A percentile compares a stretch with the other conserved stretches of the same genome.
Conservation (phyloP, 2,888 invertebrate genomes). For the Dexiosoma caninum region DNA sequence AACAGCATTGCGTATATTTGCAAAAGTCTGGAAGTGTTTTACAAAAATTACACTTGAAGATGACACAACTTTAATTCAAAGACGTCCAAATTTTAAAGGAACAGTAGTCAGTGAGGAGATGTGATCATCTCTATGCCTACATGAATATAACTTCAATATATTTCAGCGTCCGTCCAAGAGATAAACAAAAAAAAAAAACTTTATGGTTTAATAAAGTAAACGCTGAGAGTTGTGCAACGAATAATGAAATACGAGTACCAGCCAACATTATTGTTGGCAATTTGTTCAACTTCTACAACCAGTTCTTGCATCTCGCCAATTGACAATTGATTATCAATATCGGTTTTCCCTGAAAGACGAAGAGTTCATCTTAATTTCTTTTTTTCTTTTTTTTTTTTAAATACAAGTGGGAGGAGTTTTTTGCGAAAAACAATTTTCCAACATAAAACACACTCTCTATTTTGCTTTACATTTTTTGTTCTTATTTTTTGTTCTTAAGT, state of each 20-base stretch:
- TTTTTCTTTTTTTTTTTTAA: too few relatives aligned
- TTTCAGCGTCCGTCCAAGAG: not conserved
- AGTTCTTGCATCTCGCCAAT: conserved; percentile 35
- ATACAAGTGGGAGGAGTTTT: conserved; percentile 50
- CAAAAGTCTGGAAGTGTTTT: too few relatives aligned
- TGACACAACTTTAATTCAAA: too few relatives aligned
- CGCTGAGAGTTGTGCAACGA: not conserved
- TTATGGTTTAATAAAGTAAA: not conserved
- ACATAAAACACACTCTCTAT: conserved; percentile 24
- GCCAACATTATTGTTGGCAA: conserved; percentile 17
- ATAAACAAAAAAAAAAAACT: not conserved
- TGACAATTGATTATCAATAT: conserved; percentile 61
- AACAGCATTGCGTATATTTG: too few relatives aligned
- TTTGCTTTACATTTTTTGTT: conserved; percentile 38
- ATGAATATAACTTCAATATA: not conserved
- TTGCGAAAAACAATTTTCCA: conserved; percentile 48
- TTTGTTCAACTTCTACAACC: conserved; percentile 5
- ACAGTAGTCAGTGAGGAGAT: too few relatives aligned
- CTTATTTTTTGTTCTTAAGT: conserved; percentile 46
- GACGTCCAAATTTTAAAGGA: not conserved
- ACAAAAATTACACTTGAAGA: too few relatives aligned
- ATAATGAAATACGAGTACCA: conserved; percentile 5
- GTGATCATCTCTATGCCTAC: too few relatives aligned
- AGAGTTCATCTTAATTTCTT: conserved; percentile 20
- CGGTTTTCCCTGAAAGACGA: conserved; percentile 26